A percentile compares a stretch with the other conserved stretches of the same genome.
These are phyloP conservation scores for Drosophila pseudotakahashii DNA, from an alignment of 2,888 invertebrate species.

Conservation along the genomic window DNA sequence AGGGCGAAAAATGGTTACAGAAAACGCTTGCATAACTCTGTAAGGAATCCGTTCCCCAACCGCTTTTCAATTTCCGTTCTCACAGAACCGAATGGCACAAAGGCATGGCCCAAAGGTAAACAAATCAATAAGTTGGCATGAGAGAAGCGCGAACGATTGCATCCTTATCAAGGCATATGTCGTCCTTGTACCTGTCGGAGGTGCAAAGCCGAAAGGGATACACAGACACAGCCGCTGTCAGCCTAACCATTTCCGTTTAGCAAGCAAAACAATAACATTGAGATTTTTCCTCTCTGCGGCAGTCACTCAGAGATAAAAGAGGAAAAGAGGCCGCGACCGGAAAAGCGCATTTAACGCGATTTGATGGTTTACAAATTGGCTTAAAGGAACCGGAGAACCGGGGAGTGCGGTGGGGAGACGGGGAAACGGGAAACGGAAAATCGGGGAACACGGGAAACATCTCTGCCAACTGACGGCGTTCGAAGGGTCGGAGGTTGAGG, in stretches of 20 bases:
- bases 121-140: slow-evolving; percentile 70
- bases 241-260: slow-evolving; percentile 80
- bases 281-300: slow-evolving; percentile 58
- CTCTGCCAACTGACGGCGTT: slow-evolving; percentile 41
- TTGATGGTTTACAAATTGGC: slow-evolving; percentile 82
- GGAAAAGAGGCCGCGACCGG: slow-evolving; percentile 60
- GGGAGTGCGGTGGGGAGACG: background rate
- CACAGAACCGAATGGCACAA: slow-evolving; percentile 47
- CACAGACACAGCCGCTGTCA: slow-evolving; percentile 25
- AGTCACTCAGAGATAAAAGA: slow-evolving; percentile 32
- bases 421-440: background rate
- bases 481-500: slow-evolving; percentile 42
- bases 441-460: slow-evolving; percentile 15
- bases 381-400: slow-evolving; percentile 56
- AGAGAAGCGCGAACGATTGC: slow-evolving; percentile 52
- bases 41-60: slow-evolving; percentile 25
- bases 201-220: slow-evolving; percentile 49
- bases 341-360: slow-evolving; percentile 81
- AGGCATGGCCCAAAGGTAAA: slow-evolving; percentile 58
- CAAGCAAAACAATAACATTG: slow-evolving; percentile 76
- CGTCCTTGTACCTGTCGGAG: slow-evolving; percentile 48
- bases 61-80: slow-evolving; percentile 70
- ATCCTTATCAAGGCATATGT: slow-evolving; percentile 47
- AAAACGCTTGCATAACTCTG: slow-evolving; percentile 52
- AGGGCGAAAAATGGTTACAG: slow-evolving; percentile 20